A percentile compares a stretch with the other conserved stretches of the same genome.
Conservation (phyloP, 2,113 vertebrate genomes). For the Rhodinocichla rosea region DNA sequence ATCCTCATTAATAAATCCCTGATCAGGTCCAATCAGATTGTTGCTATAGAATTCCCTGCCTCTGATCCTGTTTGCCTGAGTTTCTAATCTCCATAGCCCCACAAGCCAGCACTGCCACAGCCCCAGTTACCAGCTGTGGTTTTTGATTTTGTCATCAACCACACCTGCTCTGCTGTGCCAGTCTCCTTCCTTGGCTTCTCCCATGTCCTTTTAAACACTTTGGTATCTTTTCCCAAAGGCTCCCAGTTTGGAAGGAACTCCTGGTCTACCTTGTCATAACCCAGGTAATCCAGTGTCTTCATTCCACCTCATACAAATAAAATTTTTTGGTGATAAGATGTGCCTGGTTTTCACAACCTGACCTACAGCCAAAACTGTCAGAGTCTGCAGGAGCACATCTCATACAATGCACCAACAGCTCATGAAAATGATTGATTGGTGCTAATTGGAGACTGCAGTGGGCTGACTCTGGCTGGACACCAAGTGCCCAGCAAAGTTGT, state of each 20-base stretch:
- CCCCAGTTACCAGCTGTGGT: background rate
- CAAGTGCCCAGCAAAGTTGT: background rate
- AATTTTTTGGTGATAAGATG: rapidly evolving
- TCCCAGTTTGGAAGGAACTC: too few species aligned
- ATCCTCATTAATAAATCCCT: background rate
- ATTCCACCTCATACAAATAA: background rate
- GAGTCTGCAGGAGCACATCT: background rate
- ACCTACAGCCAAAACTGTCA: background rate
- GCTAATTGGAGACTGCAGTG: background rate
- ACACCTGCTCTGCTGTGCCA: background rate
- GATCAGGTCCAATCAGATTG: background rate
- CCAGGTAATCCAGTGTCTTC: background rate
- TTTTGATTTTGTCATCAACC: rapidly evolving
- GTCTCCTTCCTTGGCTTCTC: background rate
- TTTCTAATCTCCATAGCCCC: background rate
- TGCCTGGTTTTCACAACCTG: background rate
- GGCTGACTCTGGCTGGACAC: background rate
- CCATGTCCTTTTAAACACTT: background rate
- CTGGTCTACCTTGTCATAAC: background rate
- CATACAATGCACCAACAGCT: background rate
- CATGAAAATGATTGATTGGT: background rate
- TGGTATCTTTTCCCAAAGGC: background rate
- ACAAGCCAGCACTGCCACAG: background rate
- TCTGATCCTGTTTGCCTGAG: background rate
- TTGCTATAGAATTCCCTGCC: background rate